Base-by-base conservation (phyloP, 1,140 invertebrate species). In the Hylaeus anthracinus region DNA sequence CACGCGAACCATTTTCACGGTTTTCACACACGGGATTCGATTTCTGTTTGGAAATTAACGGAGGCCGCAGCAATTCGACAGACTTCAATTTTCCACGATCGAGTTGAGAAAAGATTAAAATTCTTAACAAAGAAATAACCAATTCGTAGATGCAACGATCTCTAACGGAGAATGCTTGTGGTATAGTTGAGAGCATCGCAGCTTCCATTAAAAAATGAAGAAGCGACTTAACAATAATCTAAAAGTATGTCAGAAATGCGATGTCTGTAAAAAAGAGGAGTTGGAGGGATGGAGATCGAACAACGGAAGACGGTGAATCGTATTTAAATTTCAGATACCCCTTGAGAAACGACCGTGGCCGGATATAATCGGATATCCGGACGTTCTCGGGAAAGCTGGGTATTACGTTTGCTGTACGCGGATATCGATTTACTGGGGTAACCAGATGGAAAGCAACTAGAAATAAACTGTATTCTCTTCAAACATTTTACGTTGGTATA, bases 241-340 rank as follows among this genome's bases (percentile, higher is more conserved):
- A 15, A 43, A 2, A 66, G 64, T 2, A 48, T 15, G 48, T 55
- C 48, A 15, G 26, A 70, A 12, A 9, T 10, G 26, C 26, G 67
- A 26, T 41, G 12, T 41, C 48, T 12, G 55, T 48, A 51, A 51
- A 64, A n/a, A 53, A 61, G 71, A 45, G 37, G 26, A 10, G 48
- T 65, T 56, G 69, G 39, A 72, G 63, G 85, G 60, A 63, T 41
- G 60, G 60, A 63, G 66, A 76, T 85, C 78, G 85, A 82, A 81
- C 72, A 39, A 51, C 14, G 37, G 56, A 60, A 72, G 71, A 84
- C 39, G 82, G 78, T 79, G 69, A 79, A 77, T 90, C 90, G 87
- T 86, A 92, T 92, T 93, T 91, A 90, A 92, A 92, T 90, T 92
- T 93, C 84, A 90, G 88, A 90, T 92, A 85, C 79, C 81, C 66